Conservation (phyloP, 2,113 vertebrate species). For the Isichthys henryi region DNA sequence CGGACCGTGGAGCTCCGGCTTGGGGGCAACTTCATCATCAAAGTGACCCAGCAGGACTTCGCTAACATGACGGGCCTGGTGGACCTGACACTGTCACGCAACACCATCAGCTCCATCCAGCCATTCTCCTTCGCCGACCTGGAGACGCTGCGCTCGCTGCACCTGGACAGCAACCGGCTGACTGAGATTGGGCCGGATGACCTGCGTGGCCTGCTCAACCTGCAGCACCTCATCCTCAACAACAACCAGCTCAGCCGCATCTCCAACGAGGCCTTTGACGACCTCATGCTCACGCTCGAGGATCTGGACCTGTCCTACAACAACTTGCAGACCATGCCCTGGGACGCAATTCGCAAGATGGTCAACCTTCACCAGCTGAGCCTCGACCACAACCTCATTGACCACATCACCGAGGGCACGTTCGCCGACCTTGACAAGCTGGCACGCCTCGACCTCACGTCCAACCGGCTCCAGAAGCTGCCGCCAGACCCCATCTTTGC, state of each 20-base stretch:
- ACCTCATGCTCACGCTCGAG: conserved; percentile 80
- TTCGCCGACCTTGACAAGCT: conserved; percentile 82
- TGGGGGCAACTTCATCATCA: conserved; percentile 93
- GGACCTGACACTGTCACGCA: conserved; percentile 90
- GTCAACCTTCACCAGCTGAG: conserved; percentile 92
- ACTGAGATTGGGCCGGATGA: conserved; percentile 83
- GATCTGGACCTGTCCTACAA: conserved; percentile 96
- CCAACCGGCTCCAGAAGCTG: conserved; percentile 91
- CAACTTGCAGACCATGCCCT: conserved; percentile 83
- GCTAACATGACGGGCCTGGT: conserved; percentile 96
- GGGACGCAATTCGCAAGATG: conserved; percentile 89
- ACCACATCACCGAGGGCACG: conserved; percentile 83
- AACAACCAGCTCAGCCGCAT: conserved; percentile 87
- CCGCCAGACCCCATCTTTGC: conserved; percentile 89
- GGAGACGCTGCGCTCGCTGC: conserved; percentile 88
- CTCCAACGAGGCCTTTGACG: conserved; percentile 78
- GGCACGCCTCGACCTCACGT: conserved; percentile 90
- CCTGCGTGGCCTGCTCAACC: conserved; percentile 82
- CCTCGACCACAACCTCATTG: conserved; percentile 90
- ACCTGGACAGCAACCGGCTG: conserved; percentile 86
- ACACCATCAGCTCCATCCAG: conserved; percentile 90
- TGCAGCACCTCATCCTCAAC: conserved; percentile 94
- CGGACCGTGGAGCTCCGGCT: conserved; percentile 91
- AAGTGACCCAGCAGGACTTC: conserved; percentile 85
- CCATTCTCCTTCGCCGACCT: conserved; percentile 90